Evolutionary conservation across 2,797 vertebrate species (phyloP).

Genomic region (Sebastiscus tertius): DNA sequence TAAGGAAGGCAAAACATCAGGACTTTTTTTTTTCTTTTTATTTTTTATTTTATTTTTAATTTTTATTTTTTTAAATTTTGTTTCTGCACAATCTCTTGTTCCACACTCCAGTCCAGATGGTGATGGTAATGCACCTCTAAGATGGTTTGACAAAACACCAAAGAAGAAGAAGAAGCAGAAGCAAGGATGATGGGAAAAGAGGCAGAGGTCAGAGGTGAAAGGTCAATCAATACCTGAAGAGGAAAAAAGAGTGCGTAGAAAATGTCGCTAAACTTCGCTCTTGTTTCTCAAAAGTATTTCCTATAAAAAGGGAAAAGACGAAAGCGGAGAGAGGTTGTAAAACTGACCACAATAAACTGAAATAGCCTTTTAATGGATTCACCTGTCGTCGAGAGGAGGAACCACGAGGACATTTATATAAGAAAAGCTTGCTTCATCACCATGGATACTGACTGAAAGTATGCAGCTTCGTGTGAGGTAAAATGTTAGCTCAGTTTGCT

Average conservation of each 20-base stretch:
- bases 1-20: no score
- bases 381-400: neutral
- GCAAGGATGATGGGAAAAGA: neutral
- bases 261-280: accelerated
- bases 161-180: no score
- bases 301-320: neutral
- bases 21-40: no score
- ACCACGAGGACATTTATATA: neutral
- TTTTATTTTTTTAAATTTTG: no score
- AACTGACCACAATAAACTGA: accelerated
- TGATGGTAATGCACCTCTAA: no score
- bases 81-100: no score
- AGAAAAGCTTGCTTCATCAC: neutral
- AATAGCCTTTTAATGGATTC: no score
- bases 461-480: neutral
- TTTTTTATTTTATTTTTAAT: no score
- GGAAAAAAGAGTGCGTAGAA: neutral
- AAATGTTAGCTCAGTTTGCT: neutral
- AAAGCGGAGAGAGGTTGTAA: neutral
- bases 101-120: no score
- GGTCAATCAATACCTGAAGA: neutral
- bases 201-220: slow-evolving; percentile 16
- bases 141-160: no score
- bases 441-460: neutral
- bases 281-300: neutral